A percentile compares a stretch with the other conserved stretches of the same genome.
phyloP scores from a whole-genome alignment of 2,888 invertebrate genomes.

The Gymnocheta viridis region DNA sequence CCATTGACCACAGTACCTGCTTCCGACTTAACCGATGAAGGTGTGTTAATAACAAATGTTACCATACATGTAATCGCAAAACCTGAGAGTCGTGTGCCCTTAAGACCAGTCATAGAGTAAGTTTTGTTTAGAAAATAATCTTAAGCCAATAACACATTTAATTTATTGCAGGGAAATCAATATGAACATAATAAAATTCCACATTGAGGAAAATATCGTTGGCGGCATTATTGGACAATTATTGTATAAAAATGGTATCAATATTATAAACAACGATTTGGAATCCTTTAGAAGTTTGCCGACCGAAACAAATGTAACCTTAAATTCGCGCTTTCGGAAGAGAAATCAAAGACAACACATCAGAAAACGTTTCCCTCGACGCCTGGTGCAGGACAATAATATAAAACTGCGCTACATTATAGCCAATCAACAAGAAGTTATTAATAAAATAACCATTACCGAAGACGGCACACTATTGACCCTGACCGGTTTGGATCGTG shows the following conservation, averaged over 20 bases:
- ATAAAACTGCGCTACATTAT: conserved; percentile 87
- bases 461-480: conserved; percentile 91
- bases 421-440: conserved; percentile 91
- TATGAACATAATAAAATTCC: conserved; percentile 88
- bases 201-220: conserved; percentile 89
- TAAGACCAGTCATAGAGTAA: conserved; percentile 80
- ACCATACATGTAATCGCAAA: conserved; percentile 92
- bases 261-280: conserved; percentile 76
- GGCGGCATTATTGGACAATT: conserved; percentile 89
- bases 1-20: conserved; percentile 77
- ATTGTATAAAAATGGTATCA: conserved; percentile 83
- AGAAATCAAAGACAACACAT: conserved; percentile 73
- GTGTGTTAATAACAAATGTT: conserved; percentile 90
- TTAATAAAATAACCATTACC: conserved; percentile 90
- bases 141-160: neutral
- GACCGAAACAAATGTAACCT: conserved; percentile 71
- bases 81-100: conserved; percentile 85
- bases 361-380: conserved; percentile 74
- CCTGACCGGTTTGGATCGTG: conserved; percentile 89
- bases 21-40: conserved; percentile 82
- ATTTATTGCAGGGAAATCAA: conserved; percentile 84
- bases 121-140: conserved; percentile 60
- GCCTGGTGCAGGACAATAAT: conserved; percentile 76
- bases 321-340: conserved; percentile 76
- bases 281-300: conserved; percentile 76